phyloP scores from a whole-genome alignment of 2,888 invertebrate species.

The Megamerina dolium region DNA sequence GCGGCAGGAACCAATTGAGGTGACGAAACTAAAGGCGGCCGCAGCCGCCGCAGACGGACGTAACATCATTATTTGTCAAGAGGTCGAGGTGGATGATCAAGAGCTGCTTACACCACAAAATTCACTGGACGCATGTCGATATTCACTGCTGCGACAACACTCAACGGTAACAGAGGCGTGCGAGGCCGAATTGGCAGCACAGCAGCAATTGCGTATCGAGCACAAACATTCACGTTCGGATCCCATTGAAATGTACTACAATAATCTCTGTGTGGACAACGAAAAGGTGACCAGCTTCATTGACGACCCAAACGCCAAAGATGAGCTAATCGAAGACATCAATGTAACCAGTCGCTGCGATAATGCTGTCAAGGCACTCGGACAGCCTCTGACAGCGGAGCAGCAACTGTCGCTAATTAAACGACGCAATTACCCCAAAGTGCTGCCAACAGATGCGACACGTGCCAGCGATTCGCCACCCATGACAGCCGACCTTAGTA shows the following conservation, averaged over 20 bases:
- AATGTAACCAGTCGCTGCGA: constrained; percentile 72
- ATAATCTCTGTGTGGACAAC: constrained; percentile 28
- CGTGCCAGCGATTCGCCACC: constrained; percentile 22
- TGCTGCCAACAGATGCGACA: constrained; percentile 54
- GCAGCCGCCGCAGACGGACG: constrained; percentile 34
- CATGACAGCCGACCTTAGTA: constrained; percentile 26
- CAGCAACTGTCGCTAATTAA: constrained; percentile 69
- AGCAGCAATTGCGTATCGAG: constrained; percentile 12
- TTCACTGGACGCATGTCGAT: constrained; percentile 45
- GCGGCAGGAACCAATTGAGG: constrained; percentile 70
- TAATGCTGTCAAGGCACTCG: constrained; percentile 21
- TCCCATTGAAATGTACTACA: constrained; percentile 55
- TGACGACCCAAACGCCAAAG: constrained; percentile 17
- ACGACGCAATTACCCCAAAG: constrained; percentile 76
- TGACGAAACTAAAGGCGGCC: constrained; percentile 54
- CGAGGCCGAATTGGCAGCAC: constrained; percentile 33
- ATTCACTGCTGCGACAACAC: constrained; percentile 35
- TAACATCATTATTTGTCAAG: constrained; percentile 47
- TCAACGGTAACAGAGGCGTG: constrained; percentile 35
- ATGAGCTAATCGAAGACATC: constrained; percentile 51
- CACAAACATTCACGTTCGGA: constrained; percentile 65
- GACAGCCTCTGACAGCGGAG: constrained; percentile 55
- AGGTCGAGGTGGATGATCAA: constrained; percentile 42
- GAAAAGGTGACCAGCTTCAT: constrained; percentile 50
- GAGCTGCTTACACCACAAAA: constrained; percentile 41